Evolutionary conservation across 2,888 invertebrate genomes (phyloP).

Genomic region (Drosophila rellima): DNA sequence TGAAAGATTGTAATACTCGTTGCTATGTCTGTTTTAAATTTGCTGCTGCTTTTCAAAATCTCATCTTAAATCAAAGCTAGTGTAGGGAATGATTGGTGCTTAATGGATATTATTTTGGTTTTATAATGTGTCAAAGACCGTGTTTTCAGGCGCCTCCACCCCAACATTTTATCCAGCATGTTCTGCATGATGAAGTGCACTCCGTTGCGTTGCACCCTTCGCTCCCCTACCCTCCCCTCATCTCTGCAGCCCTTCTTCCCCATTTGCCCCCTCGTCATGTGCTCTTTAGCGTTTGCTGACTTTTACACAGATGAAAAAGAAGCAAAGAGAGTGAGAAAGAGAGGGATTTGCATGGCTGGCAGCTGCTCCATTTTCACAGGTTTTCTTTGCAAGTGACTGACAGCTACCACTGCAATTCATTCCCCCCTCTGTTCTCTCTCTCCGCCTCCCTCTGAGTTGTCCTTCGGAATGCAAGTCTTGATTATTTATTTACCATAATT

Average conservation of each 20-base stretch:
- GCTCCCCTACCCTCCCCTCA: background rate
- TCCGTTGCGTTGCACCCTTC: conserved; percentile 15
- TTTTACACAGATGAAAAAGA: conserved; percentile 44
- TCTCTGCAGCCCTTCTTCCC: background rate
- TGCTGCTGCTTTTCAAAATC: background rate
- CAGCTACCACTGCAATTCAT: conserved; percentile 5
- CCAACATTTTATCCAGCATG: conserved; percentile 40
- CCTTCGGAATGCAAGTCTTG: conserved; percentile 24
- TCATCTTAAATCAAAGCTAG: background rate
- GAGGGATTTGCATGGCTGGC: conserved; percentile 35
- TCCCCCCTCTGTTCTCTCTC: background rate
- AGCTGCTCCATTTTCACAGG: conserved; percentile 63
- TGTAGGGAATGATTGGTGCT: conserved; percentile 42
- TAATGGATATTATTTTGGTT: conserved; percentile 11
- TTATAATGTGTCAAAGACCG: conserved; percentile 62
- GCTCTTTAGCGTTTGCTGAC: conserved; percentile 80
- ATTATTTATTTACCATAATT: conserved; percentile 55
- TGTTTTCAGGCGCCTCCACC: conserved; percentile 43
- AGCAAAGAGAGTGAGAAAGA: no score
- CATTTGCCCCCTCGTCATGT: conserved; percentile 45
- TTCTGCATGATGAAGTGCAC: conserved; percentile 63
- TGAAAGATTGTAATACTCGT: background rate
- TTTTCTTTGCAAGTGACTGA: conserved; percentile 37
- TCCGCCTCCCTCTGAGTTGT: background rate
- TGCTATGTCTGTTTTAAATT: background rate